A percentile compares a stretch with the other conserved stretches of the same genome.
These are phyloP conservation scores for Trichacis sp. DNA, from an alignment of 2,888 invertebrate genomes.

Conservation along the genomic window DNA sequence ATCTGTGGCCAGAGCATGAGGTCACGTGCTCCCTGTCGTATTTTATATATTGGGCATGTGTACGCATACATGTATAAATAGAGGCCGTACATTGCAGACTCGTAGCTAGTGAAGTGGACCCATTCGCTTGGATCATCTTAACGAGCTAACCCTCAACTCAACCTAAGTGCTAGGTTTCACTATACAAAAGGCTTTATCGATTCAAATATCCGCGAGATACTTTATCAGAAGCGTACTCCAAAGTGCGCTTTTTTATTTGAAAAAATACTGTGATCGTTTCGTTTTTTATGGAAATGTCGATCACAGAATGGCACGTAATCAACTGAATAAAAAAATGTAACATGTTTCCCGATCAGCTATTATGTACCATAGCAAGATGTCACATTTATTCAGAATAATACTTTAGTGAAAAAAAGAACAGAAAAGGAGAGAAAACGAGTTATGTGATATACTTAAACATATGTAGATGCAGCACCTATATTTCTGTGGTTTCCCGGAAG, in stretches of 20 bases:
- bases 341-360: too few relatives aligned
- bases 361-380: too few relatives aligned
- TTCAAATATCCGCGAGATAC: conserved; percentile 6
- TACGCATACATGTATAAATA: conserved; percentile 10
- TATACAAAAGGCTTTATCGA: conserved; percentile 24
- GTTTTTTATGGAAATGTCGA: not conserved
- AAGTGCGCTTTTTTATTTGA: not conserved
- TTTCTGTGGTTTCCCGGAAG: too few relatives aligned
- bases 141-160: conserved; percentile 45
- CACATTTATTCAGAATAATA: too few relatives aligned
- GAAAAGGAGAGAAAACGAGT: too few relatives aligned
- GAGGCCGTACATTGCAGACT: conserved; percentile 10
- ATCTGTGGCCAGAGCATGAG: conserved; percentile 37
- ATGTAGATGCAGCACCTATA: too few relatives aligned
- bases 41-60: conserved; percentile 10
- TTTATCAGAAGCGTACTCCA: conserved; percentile 5
- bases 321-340: not conserved
- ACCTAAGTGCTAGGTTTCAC: conserved; percentile 34
- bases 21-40: conserved; percentile 47
- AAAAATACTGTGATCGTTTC: not conserved
- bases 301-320: too few relatives aligned
- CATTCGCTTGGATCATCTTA: conserved; percentile 50
- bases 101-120: too few relatives aligned
- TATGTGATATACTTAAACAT: too few relatives aligned
- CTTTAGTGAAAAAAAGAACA: too few relatives aligned